Conservation (phyloP, 2,797 vertebrate species). For the Delichon dasypus region DNA sequence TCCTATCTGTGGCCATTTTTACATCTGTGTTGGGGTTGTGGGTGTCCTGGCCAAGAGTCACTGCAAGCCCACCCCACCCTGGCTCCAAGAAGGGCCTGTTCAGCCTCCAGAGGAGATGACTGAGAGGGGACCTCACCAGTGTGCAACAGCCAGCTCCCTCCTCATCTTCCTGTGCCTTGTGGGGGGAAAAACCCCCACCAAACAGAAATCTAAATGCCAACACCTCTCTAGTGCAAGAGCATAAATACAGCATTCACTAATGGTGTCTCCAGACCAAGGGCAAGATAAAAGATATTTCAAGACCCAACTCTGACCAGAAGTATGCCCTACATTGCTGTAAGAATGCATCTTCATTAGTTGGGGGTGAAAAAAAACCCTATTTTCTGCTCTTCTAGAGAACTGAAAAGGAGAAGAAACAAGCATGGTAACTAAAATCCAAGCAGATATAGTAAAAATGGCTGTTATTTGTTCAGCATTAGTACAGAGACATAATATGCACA, state of each 20-base stretch:
- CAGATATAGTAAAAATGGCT: background rate
- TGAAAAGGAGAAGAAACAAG: background rate
- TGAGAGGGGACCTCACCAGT: background rate
- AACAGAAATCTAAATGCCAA: background rate
- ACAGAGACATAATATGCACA: background rate
- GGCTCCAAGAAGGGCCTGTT: background rate
- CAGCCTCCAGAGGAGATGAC: background rate
- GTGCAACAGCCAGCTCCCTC: background rate
- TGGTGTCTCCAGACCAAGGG: background rate
- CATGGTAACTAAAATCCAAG: background rate
- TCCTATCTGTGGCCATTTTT: background rate
- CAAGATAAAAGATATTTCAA: background rate
- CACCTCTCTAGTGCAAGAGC: background rate
- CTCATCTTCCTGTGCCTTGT: too few relatives aligned
- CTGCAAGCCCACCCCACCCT: background rate
- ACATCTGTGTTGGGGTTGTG: rapidly evolving
- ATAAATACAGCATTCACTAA: background rate
- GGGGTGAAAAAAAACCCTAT: background rate
- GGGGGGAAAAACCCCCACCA: background rate
- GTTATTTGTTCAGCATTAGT: background rate
- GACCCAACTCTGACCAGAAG: background rate
- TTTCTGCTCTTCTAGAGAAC: background rate
- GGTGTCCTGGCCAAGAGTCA: background rate
- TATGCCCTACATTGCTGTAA: background rate
- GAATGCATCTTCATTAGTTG: background rate